These are phyloP conservation scores for Drosophila dunni DNA, from an alignment of 1,140 invertebrate species.

Conservation along the genomic window DNA sequence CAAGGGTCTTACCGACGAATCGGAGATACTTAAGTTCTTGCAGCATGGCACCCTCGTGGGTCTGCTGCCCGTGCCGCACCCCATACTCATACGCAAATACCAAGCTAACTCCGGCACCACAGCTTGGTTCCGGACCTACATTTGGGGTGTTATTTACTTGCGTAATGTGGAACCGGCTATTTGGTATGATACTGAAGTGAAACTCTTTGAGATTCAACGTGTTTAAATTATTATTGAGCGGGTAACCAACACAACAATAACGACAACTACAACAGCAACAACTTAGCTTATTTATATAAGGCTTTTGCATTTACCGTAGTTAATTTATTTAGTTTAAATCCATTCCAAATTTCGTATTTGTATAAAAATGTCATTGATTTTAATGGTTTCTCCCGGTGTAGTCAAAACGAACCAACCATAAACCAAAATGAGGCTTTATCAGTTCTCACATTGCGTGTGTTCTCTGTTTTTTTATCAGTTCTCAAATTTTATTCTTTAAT, in stretches of 20 bases:
- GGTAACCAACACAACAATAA: conserved; percentile 55
- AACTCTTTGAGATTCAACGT: conserved; percentile 98
- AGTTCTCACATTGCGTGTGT: conserved; percentile 10
- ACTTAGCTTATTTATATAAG: conserved; percentile 85
- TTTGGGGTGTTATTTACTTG: conserved; percentile 99
- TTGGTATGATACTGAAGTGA: conserved; percentile 99
- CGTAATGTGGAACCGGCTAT: conserved; percentile 99
- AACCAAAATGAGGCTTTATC: conserved; percentile 36
- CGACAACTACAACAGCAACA: conserved; percentile 56
- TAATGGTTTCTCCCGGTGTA: conserved; percentile 21
- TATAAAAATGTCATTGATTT: conserved; percentile 42
- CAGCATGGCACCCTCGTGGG: conserved; percentile 99
- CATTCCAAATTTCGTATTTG: conserved; percentile 57
- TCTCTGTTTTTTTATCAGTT: conserved; percentile 8
- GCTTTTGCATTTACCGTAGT: conserved; percentile 88
- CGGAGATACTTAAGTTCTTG: conserved; percentile 99
- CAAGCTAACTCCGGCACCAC: conserved; percentile 99
- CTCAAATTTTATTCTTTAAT: not conserved
- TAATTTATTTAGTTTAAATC: conserved; percentile 70
- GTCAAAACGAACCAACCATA: conserved; percentile 16
- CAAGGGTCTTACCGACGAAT: conserved; percentile 99
- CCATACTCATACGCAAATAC: conserved; percentile 99
- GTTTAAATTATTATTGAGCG: conserved; percentile 88
- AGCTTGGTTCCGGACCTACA: conserved; percentile 99
- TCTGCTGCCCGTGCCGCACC: conserved; percentile 98